These are phyloP conservation scores for Smittia sp. DNA, from an alignment of 2,888 invertebrate species.

Conservation along the genomic window DNA sequence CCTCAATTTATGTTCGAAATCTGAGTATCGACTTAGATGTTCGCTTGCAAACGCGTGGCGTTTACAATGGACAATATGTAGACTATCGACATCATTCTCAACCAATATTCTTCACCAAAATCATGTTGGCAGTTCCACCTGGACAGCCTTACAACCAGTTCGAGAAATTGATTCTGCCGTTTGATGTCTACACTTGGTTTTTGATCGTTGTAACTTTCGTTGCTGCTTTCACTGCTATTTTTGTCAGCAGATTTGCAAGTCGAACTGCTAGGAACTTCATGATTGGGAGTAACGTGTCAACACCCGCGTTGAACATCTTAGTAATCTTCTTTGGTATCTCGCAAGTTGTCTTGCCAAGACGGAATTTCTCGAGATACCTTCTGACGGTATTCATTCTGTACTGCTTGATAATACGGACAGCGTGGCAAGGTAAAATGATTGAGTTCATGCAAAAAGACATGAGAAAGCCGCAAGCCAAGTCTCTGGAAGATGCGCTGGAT, in stretches of 20 bases:
- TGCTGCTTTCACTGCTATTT: background rate
- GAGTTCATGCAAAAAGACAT: background rate
- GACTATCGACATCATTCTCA: too few relatives aligned
- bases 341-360: background rate
- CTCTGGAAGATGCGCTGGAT: constrained; percentile 11
- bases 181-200: background rate
- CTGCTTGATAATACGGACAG: constrained; percentile 10
- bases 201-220: background rate
- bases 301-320: background rate
- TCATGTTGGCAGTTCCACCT: too few relatives aligned
- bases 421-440: constrained; percentile 20
- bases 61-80: too few relatives aligned
- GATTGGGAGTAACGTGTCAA: background rate
- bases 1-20: too few relatives aligned
- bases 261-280: background rate
- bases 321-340: background rate
- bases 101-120: too few relatives aligned
- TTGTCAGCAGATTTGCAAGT: background rate
- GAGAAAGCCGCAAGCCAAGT: background rate
- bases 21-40: too few relatives aligned
- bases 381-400: background rate
- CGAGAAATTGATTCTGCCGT: constrained; percentile 19
- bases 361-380: constrained; percentile 18
- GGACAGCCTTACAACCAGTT: background rate
- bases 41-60: too few relatives aligned